These are phyloP conservation scores for Sternarchorhynchus goeldii DNA, from an alignment of 2,797 vertebrate genomes.

Conservation along the genomic window DNA sequence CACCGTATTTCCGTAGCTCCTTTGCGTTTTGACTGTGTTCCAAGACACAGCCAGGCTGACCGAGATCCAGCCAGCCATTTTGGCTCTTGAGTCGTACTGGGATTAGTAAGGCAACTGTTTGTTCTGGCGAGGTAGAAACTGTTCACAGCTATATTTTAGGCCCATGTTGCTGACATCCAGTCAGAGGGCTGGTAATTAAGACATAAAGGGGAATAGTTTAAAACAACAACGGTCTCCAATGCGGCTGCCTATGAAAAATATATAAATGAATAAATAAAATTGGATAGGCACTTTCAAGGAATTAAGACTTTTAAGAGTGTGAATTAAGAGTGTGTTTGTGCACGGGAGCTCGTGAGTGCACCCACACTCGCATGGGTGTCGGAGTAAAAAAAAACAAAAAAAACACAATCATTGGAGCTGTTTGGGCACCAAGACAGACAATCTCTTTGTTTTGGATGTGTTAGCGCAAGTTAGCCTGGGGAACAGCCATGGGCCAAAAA, in stretches of 20 bases:
- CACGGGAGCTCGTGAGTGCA: not conserved
- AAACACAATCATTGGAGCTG: conserved; percentile 45
- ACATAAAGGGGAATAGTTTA: conserved; percentile 68
- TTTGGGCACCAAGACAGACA: conserved; percentile 77
- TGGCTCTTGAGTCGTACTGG: conserved; percentile 61
- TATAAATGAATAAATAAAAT: conserved; percentile 70
- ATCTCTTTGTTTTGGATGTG: conserved; percentile 80
- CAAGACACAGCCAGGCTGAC: conserved; percentile 49
- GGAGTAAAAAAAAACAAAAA: conserved; percentile 15
- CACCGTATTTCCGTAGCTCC: conserved; percentile 40
- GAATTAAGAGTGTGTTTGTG: conserved; percentile 58
- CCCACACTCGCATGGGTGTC: conserved; percentile 62
- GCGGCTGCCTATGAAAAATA: conserved; percentile 73
- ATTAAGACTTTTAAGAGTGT: conserved; percentile 60
- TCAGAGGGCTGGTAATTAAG: conserved; percentile 66
- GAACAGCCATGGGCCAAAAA: conserved; percentile 69
- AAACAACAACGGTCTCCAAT: conserved; percentile 63
- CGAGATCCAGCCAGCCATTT: conserved; percentile 54
- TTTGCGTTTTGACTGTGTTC: conserved; percentile 64
- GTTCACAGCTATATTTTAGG: conserved; percentile 71
- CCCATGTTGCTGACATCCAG: conserved; percentile 67
- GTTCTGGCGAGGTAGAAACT: conserved; percentile 66
- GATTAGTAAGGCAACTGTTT: conserved; percentile 74
- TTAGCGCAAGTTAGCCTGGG: conserved; percentile 65
- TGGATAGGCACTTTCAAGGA: conserved; percentile 63